Conservation (phyloP, 2,888 invertebrate genomes). For the Acanthosepion lycidas region DNA sequence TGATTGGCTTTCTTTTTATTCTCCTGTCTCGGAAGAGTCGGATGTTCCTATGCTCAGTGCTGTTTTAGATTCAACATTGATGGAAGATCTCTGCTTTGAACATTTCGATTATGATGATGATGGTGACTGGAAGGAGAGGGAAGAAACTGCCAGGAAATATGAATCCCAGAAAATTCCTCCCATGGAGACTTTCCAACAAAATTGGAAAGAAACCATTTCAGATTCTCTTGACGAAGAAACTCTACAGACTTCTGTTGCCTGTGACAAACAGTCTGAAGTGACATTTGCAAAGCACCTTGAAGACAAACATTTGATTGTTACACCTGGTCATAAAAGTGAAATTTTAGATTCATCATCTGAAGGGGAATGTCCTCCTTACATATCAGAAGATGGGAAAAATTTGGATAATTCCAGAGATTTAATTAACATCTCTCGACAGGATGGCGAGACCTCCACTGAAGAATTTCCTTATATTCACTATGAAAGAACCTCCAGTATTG, state of each 20-base stretch:
- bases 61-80: background rate
- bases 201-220: slow-evolving; percentile 25
- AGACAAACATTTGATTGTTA: background rate
- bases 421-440: background rate
- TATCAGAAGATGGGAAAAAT: background rate
- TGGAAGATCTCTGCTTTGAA: background rate
- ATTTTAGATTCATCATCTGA: background rate
- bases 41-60: background rate
- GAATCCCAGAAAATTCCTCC: background rate
- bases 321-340: background rate
- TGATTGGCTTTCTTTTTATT: background rate
- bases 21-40: background rate
- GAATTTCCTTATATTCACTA: background rate
- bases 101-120: background rate
- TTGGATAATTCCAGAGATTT: background rate
- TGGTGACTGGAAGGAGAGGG: background rate
- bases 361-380: background rate
- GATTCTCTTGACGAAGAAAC: slow-evolving; percentile 22
- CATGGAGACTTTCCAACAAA: background rate
- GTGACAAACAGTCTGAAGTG: background rate
- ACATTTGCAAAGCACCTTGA: background rate
- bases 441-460: background rate
- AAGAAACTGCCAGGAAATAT: background rate
- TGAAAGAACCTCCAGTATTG: background rate
- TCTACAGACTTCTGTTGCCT: no score